Base-by-base conservation (phyloP, 2,888 invertebrate genomes). In the Acanthosepion pharaonis region DNA sequence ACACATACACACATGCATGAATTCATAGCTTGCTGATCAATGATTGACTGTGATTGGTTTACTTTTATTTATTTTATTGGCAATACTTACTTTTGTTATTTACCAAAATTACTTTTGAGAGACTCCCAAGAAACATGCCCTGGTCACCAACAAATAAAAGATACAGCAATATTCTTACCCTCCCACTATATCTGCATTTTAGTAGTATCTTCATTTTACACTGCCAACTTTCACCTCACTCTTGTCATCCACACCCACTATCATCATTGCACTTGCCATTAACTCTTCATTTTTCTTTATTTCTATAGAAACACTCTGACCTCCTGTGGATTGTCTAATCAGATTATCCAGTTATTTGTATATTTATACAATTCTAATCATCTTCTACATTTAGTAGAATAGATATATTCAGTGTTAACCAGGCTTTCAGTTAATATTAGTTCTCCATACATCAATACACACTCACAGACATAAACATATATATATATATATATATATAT, bases 41-140 rank as follows among this genome's bases (percentile, higher is more conserved):
- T 78, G 33, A 33, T 11, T n/a, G 78, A 33, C 18, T 78, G 11
- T 33, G n/a, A 78, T 78, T 11, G 78, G 78, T n/a, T 33, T 78
- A 78, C 59, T 59, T 59, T 59, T 59, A 33, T n/a, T n/a, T n/a
- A 78, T 78, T 78, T 78, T 78, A 78, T 78, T 33, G 78, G 78
- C 78, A 78, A n/a, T 78, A 33, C 78, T n/a, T 78, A 78, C 78
- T 78, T 78, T n/a, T 42, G n/a, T 78, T 78, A 78, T 78, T 78
- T 78, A 78, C 11, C n/a, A n/a, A 78, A 33, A 78, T 78, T 15
- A 11, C 78, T 78, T n/a, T n/a, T 33, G 33, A 78, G 78, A 11
- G 78, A 33, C 78, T 33, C n/a, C 11, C n/a, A 78, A 33, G n/a
- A n/a, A 11, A 78, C n/a, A 78, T 78, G 5, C 78, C 18, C n/a